These are phyloP conservation scores for Clarias batrachus DNA, from an alignment of 2,113 vertebrate species.

Conservation along the genomic window DNA sequence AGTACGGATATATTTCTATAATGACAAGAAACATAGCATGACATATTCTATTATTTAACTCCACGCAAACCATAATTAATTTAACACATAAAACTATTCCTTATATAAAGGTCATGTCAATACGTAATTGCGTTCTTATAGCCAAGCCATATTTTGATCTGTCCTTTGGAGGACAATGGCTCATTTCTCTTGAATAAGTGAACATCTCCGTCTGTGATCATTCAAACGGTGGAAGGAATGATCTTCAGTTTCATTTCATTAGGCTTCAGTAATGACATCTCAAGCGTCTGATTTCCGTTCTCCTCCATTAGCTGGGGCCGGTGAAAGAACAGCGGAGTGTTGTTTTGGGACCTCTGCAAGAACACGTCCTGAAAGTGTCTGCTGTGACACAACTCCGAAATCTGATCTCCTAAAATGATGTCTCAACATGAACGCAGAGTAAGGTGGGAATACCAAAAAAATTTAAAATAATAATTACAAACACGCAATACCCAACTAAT, in stretches of 20 bases:
- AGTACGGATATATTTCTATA: not conserved
- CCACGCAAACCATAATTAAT: not conserved
- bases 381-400: slow-evolving; percentile 37
- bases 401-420: slow-evolving; percentile 29
- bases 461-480: not conserved
- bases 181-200: not conserved
- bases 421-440: slow-evolving; percentile 5
- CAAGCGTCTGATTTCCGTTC: slow-evolving; percentile 26
- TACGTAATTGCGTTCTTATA: not conserved
- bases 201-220: slow-evolving; percentile 18
- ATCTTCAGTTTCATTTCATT: slow-evolving; percentile 38
- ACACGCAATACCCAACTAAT: not conserved
- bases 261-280: slow-evolving; percentile 44
- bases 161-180: not conserved
- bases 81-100: not conserved
- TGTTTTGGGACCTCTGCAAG: slow-evolving; percentile 45
- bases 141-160: not conserved
- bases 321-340: slow-evolving; percentile 20
- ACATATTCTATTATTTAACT: not conserved
- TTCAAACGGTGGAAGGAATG: not conserved
- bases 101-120: not conserved
- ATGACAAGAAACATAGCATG: not conserved
- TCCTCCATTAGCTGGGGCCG: slow-evolving; percentile 29
- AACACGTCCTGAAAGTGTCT: slow-evolving; percentile 31
- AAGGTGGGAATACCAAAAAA: slow-evolving; percentile 6